Evolutionary conservation across 2,113 vertebrate species (phyloP).

Genomic region (Lophotis ruficrista): DNA sequence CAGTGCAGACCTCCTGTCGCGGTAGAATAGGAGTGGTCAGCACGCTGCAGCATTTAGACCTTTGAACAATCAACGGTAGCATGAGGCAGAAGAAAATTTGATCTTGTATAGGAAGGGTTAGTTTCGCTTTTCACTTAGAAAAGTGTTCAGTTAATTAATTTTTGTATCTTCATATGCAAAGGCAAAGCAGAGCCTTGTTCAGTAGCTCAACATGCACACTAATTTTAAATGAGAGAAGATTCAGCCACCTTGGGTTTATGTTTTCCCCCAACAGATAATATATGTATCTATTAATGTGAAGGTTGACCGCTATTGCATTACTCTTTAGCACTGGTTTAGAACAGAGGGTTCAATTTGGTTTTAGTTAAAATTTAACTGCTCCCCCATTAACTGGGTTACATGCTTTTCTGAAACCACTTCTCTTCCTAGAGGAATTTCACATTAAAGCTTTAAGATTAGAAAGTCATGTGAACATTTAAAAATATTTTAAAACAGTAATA

Average conservation of each 20-base stretch:
- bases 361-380: not conserved
- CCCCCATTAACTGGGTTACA: not conserved
- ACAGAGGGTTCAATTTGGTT: not conserved
- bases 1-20: not conserved
- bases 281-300: not conserved
- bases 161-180: not conserved
- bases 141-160: not conserved
- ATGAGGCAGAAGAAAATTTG: not conserved
- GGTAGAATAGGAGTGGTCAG: not conserved
- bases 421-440: not conserved
- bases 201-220: not conserved
- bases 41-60: not conserved
- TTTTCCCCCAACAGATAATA: too few relatives aligned
- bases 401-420: slow-evolving; percentile 2
- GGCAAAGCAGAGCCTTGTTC: not conserved
- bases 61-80: not conserved
- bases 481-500: slow-evolving; percentile 14
- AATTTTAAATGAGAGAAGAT: not conserved
- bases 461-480: slow-evolving; percentile 10
- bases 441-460: slow-evolving; percentile 11
- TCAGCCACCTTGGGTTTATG: not conserved
- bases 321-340: not conserved
- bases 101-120: not conserved
- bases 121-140: not conserved
- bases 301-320: not conserved